Evolutionary conservation across 2,113 vertebrate genomes (phyloP), one percentile per base, ranked within the genome.

Genomic region (Rhinolophus sinicus): DNA sequence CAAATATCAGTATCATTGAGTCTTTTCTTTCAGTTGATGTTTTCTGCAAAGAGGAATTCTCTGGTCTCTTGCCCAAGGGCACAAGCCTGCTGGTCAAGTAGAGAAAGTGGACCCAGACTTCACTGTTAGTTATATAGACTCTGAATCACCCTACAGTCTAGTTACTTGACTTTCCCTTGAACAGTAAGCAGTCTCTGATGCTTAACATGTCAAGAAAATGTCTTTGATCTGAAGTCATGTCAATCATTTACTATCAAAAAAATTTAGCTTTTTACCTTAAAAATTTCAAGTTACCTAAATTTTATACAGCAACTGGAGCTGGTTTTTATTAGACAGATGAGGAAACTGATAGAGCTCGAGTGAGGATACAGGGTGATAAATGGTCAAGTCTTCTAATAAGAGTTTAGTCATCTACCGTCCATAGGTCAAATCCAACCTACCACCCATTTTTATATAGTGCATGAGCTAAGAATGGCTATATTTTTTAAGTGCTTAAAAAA

Each of bases 191-290:
- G 19, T 54, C 16, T 67, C 19, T n/a, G 35, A 80, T 54, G 64
- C 24, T 83, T 58, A 70, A 52, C 14, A 15, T 24, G 6, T 40
- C 58, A 24, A 58, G 16, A 21, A 70, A 26, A 70, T 50, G 75
- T 78, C 78, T 92, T 75, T 69, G 52, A 82, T 54, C 44, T 65
- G 16, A 93, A 70, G 26, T 72, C 40, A 65, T 14, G 10, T 62
- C 8, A 56, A 9, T 44, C 69, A 69, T n/a, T 72, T 88, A 56
- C 56, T 75, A 69, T 30, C n/a, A 28, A 94, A 54, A 24, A 75
- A 95, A 11, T 92, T 85, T 62, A 65, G 50, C 40, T 85, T 94
- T 85, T n/a, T 24, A 64, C 24, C 47, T 86, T 69, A 44, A 96
- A 86, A 67, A 94, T 40, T 13, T 9, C 21, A 86, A 54, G 22